A percentile compares a stretch with the other conserved stretches of the same genome.
phyloP scores from a whole-genome alignment of 2,797 vertebrate species.

The Melanotaenia trifasciata region DNA sequence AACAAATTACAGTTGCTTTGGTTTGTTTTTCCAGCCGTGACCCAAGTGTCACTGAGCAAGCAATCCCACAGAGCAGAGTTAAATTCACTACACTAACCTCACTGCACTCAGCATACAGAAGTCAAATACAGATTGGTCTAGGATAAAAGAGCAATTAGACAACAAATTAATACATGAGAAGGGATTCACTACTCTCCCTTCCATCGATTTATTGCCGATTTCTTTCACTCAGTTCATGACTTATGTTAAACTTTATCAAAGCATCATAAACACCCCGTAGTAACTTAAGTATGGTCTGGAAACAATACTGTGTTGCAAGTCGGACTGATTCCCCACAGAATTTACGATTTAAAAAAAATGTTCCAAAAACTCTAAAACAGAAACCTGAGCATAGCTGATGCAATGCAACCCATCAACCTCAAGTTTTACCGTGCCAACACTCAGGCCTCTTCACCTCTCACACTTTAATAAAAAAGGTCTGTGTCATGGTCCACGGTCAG shows the following conservation, averaged over 20 bases:
- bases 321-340: slow-evolving; percentile 12
- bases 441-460: slow-evolving; percentile 9
- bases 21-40: slow-evolving; percentile 51
- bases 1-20: slow-evolving; percentile 18
- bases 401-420: slow-evolving; percentile 33
- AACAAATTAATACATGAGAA: neutral
- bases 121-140: neutral
- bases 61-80: slow-evolving; percentile 25
- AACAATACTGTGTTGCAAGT: neutral
- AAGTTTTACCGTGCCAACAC: slow-evolving; percentile 12
- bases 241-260: slow-evolving; percentile 10
- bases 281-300: neutral
- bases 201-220: neutral
- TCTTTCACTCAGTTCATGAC: slow-evolving; percentile 19
- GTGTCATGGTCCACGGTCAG: neutral
- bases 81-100: slow-evolving; percentile 16
- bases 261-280: slow-evolving; percentile 7
- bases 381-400: neutral
- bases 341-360: slow-evolving; percentile 2
- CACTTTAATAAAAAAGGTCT: slow-evolving; percentile 26
- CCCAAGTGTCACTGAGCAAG: slow-evolving; percentile 20
- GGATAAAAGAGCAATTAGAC: neutral
- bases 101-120: neutral
- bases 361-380: neutral
- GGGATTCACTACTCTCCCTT: neutral